Conservation (phyloP, 2,888 invertebrate species). For the Cheilosia pagana region DNA sequence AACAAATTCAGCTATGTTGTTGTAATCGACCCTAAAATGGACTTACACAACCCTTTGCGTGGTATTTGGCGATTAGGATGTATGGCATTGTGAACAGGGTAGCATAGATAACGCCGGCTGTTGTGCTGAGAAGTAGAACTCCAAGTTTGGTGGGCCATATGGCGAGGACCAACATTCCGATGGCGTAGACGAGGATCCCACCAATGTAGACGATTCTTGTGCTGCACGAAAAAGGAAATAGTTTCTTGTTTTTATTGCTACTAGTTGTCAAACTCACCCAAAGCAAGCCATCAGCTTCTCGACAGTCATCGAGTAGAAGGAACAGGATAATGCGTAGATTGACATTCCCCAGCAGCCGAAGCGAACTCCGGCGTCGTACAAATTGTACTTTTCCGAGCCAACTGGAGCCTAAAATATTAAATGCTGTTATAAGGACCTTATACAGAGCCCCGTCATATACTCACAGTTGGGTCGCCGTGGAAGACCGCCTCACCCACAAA, state of each 20-base stretch:
- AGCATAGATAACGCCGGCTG: conserved; percentile 83
- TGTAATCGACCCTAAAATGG: neutral
- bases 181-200: conserved; percentile 81
- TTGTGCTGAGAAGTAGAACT: conserved; percentile 82
- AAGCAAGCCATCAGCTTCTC: conserved; percentile 82
- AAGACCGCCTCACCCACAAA: conserved; percentile 88
- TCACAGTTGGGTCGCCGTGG: conserved; percentile 84
- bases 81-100: conserved; percentile 84
- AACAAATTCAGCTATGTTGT: neutral
- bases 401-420: conserved; percentile 77
- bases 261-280: conserved; percentile 78
- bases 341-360: conserved; percentile 84
- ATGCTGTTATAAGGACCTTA: neutral
- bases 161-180: conserved; percentile 83
- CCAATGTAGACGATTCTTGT: conserved; percentile 81
- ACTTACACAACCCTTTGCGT: conserved; percentile 83
- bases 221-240: conserved; percentile 75
- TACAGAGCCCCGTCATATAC: conserved; percentile 44
- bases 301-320: conserved; percentile 82
- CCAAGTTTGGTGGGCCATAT: conserved; percentile 83
- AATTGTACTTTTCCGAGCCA: conserved; percentile 76
- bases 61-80: conserved; percentile 83
- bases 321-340: conserved; percentile 83
- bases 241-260: too few relatives aligned
- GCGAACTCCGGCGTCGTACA: conserved; percentile 82